These are phyloP conservation scores for Propithecus perrieri DNA, from an alignment of 2,797 vertebrate species.

Conservation along the genomic window DNA sequence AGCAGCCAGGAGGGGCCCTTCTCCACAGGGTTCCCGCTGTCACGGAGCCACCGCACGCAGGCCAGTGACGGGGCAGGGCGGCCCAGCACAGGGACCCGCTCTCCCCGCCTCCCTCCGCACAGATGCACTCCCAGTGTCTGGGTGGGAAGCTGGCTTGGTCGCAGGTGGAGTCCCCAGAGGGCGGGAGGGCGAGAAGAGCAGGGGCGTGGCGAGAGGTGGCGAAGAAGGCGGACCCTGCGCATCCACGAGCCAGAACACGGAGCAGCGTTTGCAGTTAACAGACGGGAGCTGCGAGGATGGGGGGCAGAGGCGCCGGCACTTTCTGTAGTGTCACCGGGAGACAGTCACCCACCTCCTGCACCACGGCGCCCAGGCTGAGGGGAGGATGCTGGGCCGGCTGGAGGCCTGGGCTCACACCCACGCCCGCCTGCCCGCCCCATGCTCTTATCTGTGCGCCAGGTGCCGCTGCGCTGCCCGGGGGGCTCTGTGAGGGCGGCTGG, in stretches of 20 bases:
- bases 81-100: too few species aligned
- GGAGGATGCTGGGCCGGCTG: not conserved
- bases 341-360: not conserved
- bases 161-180: rapidly evolving
- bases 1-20: not conserved
- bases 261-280: not conserved
- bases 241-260: too few species aligned
- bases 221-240: not conserved
- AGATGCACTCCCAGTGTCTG: not conserved
- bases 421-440: not conserved
- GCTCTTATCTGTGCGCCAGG: not conserved
- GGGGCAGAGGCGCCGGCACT: too few species aligned
- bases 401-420: not conserved
- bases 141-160: too few species aligned
- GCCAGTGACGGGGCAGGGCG: not conserved
- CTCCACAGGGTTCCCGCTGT: not conserved
- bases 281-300: too few species aligned
- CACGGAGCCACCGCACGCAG: not conserved
- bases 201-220: rapidly evolving
- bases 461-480: not conserved
- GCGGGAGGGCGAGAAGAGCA: not conserved
- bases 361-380: too few species aligned
- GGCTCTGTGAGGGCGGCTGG: too few species aligned
- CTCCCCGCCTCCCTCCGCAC: not conserved
- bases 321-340: not conserved